Conservation (phyloP, 2,113 vertebrate species). For the Plecturocebus donacophilus region DNA sequence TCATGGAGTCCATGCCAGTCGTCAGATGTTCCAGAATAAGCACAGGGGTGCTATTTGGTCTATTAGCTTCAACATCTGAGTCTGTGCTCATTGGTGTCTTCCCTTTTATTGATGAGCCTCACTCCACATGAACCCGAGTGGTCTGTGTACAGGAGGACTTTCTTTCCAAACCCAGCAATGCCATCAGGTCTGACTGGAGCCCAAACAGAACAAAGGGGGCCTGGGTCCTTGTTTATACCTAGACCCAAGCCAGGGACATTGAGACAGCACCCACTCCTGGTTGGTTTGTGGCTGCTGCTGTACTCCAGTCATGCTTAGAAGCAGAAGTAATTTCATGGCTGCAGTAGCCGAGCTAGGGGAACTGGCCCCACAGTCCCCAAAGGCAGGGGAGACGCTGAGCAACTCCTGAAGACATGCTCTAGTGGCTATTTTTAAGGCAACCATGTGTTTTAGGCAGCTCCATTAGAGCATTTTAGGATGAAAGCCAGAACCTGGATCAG, state of each 20-base stretch:
- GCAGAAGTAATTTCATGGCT: fast-evolving
- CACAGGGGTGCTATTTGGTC: background rate
- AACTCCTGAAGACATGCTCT: background rate
- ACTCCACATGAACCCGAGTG: background rate
- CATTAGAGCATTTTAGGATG: background rate
- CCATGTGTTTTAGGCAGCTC: background rate
- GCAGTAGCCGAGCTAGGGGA: background rate
- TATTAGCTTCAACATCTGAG: background rate
- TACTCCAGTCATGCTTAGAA: background rate
- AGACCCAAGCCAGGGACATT: background rate
- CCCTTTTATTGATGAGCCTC: no score
- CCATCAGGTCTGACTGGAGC: background rate
- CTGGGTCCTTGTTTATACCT: background rate
- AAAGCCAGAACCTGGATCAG: background rate
- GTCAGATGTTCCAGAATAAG: background rate
- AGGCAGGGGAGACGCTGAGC: background rate
- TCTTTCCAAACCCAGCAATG: background rate
- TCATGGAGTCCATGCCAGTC: background rate
- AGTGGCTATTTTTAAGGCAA: background rate
- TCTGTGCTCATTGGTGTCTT: background rate
- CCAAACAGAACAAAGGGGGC: background rate
- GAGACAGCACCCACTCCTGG: no score
- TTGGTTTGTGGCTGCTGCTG: fast-evolving
- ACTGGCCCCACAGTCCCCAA: fast-evolving
- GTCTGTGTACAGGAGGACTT: background rate